These are phyloP conservation scores for Polietes domitor DNA, from an alignment of 2,888 invertebrate genomes.

Conservation along the genomic window DNA sequence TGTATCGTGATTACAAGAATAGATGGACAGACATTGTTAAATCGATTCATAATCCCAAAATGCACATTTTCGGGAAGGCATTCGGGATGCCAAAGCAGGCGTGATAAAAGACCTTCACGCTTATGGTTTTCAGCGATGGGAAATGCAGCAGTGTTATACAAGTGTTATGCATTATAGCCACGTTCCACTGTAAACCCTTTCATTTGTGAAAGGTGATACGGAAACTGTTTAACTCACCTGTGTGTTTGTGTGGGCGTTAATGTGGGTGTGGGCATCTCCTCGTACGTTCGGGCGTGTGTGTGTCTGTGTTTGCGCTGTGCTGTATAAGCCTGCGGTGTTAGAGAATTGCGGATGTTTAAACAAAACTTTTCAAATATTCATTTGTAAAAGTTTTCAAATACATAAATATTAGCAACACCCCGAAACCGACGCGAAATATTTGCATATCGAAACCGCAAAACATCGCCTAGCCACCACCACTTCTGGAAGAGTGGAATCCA, in stretches of 20 bases:
- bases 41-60: no score
- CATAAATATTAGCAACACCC: slow-evolving; percentile 19
- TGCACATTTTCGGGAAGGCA: no score
- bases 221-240: background rate
- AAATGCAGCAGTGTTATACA: no score
- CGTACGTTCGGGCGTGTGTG: background rate
- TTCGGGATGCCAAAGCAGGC: no score
- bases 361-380: slow-evolving; percentile 19
- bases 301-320: background rate
- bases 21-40: no score
- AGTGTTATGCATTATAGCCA: no score
- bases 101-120: no score
- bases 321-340: background rate
- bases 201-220: background rate
- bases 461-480: background rate
- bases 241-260: no score
- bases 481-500: background rate
- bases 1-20: no score
- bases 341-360: background rate
- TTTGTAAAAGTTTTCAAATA: slow-evolving; percentile 16
- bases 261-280: no score
- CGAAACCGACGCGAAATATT: background rate
- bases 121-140: no score
- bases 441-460: background rate
- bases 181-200: no score